These are phyloP conservation scores for Dolichopus griseipennis DNA, from an alignment of 2,888 invertebrate species.

Conservation along the genomic window DNA sequence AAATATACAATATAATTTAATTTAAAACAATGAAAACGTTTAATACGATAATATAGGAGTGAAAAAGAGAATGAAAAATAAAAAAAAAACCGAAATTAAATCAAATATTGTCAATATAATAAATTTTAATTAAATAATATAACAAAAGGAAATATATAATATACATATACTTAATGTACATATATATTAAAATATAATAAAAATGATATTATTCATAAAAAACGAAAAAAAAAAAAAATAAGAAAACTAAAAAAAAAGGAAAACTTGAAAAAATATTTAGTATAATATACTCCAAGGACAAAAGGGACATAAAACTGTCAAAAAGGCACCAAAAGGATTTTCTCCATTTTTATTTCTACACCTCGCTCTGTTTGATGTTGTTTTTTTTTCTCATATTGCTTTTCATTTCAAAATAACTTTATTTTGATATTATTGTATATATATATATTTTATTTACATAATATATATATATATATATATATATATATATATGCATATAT, in stretches of 20 bases:
- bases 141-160: background rate
- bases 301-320: constrained; percentile 1
- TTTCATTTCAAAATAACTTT: background rate
- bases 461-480: background rate
- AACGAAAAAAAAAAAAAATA: background rate
- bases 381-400: too few species aligned
- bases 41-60: too few species aligned
- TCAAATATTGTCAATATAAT: background rate
- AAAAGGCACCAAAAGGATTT: background rate
- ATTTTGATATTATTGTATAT: background rate
- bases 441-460: background rate
- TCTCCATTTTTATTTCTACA: background rate
- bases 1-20: too few species aligned
- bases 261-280: background rate
- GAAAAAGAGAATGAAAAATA: background rate
- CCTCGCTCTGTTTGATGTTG: too few species aligned
- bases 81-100: background rate
- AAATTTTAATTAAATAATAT: background rate
- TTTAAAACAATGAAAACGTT: too few species aligned
- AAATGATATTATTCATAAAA: background rate
- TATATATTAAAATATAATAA: background rate
- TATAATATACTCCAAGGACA: background rate
- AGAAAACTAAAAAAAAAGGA: background rate
- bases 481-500: background rate
- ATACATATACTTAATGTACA: too few species aligned